phyloP scores from a whole-genome alignment of 2,888 invertebrate species.

The Parnassius smintheus region DNA sequence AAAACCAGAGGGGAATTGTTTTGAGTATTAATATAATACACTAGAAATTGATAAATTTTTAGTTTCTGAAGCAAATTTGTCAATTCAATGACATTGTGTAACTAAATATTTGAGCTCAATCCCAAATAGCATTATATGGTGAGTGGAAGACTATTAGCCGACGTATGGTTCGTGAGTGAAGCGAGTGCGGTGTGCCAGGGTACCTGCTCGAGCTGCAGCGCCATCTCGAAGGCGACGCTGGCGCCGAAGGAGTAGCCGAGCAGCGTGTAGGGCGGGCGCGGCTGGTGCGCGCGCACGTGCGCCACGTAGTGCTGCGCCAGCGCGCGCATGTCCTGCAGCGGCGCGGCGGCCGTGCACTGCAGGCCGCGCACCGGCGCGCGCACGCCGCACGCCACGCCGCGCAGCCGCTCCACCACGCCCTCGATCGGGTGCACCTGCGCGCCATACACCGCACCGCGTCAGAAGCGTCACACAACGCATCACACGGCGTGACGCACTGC shows the following conservation, averaged over 20 bases:
- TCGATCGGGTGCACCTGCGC: conserved; percentile 90
- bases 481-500: too few relatives aligned
- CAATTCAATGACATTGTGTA: too few relatives aligned
- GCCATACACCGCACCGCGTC: not conserved
- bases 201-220: conserved; percentile 86
- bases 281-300: conserved; percentile 86
- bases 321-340: conserved; percentile 85
- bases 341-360: conserved; percentile 91
- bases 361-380: conserved; percentile 92
- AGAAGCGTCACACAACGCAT: too few relatives aligned
- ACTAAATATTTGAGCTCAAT: too few relatives aligned
- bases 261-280: conserved; percentile 91
- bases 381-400: conserved; percentile 86
- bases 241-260: conserved; percentile 98
- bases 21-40: too few relatives aligned
- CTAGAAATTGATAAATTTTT: too few relatives aligned
- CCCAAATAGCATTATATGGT: too few relatives aligned
- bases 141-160: too few relatives aligned
- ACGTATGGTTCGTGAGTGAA: too few relatives aligned
- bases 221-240: conserved; percentile 97
- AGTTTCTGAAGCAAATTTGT: too few relatives aligned
- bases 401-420: conserved; percentile 88
- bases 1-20: too few relatives aligned
- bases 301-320: conserved; percentile 87
- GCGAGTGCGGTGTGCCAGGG: too few relatives aligned